A percentile compares a stretch with the other conserved stretches of the same genome.
Conservation (phyloP, 2,113 vertebrate genomes). For the Chlorocebus sabaeus region DNA sequence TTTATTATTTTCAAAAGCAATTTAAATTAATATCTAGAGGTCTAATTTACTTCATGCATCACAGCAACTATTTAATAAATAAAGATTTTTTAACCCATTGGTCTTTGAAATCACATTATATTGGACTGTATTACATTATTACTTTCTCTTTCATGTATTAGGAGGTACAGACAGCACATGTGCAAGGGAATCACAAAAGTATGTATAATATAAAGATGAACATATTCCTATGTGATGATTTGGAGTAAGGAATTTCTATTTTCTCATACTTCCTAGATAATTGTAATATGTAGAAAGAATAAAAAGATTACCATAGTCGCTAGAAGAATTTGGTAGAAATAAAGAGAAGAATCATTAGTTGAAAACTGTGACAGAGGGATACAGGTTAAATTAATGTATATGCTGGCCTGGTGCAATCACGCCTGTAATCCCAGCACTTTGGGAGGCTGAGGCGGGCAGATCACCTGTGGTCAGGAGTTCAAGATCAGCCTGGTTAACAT, state of each 20-base stretch:
- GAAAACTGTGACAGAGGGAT: not conserved
- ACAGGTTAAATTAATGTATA: constrained; percentile 22
- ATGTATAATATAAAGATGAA: not conserved
- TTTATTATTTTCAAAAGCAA: not conserved
- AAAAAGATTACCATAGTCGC: not conserved
- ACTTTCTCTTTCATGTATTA: not conserved
- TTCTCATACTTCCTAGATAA: not conserved
- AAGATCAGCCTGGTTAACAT: too few relatives aligned
- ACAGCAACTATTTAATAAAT: not conserved
- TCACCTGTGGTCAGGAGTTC: too few relatives aligned
- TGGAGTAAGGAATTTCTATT: not conserved
- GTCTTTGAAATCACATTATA: not conserved
- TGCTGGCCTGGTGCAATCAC: not conserved
- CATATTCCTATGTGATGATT: not conserved
- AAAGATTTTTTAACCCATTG: not conserved
- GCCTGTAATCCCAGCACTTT: too few relatives aligned
- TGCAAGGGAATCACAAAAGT: not conserved
- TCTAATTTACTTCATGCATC: not conserved
- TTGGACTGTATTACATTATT: not conserved
- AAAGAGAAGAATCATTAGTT: not conserved
- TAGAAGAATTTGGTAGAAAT: not conserved
- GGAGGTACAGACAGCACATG: not conserved
- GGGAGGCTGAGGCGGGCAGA: too few relatives aligned
- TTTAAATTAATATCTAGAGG: not conserved
- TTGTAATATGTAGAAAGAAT: not conserved